Evolutionary conservation across 2,113 vertebrate genomes (phyloP).

Genomic region (Micromys minutus): DNA sequence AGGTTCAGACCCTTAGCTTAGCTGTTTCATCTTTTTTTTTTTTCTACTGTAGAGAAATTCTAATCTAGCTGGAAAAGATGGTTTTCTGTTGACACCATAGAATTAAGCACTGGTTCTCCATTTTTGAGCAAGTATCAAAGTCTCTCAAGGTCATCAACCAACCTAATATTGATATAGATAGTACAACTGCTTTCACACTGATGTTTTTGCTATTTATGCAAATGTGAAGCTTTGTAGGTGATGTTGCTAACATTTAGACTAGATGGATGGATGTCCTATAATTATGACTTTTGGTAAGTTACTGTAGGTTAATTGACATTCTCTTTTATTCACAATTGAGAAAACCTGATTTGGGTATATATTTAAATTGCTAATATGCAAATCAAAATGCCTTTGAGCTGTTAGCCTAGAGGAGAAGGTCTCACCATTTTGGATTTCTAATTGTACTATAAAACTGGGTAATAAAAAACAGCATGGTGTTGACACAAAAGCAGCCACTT

Average conservation of each 20-base stretch:
- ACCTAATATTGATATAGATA: neutral
- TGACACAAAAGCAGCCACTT: neutral
- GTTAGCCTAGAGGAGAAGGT: neutral
- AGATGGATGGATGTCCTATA: neutral
- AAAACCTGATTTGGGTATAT: conserved; percentile 39
- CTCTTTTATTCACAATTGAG: conserved; percentile 11
- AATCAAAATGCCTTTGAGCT: neutral
- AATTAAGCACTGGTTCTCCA: neutral
- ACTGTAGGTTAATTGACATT: neutral
- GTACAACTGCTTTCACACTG: neutral
- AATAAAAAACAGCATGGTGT: neutral
- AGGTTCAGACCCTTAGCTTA: neutral
- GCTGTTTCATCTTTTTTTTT: conserved; percentile 33
- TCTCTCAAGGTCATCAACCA: neutral
- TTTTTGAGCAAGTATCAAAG: neutral
- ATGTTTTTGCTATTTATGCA: conserved; percentile 3
- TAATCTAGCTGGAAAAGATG: neutral
- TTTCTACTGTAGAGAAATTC: neutral
- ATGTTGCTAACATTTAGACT: neutral
- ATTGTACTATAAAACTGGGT: neutral
- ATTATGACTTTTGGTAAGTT: neutral
- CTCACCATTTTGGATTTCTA: neutral
- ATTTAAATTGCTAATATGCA: too few species aligned
- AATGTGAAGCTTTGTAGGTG: neutral
- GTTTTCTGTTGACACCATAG: neutral